Evolutionary conservation across 92 coral and sea anemone genomes (phyloP), one percentile per base, ranked within the genome.

Genomic region (Phenganax stokvisi): DNA sequence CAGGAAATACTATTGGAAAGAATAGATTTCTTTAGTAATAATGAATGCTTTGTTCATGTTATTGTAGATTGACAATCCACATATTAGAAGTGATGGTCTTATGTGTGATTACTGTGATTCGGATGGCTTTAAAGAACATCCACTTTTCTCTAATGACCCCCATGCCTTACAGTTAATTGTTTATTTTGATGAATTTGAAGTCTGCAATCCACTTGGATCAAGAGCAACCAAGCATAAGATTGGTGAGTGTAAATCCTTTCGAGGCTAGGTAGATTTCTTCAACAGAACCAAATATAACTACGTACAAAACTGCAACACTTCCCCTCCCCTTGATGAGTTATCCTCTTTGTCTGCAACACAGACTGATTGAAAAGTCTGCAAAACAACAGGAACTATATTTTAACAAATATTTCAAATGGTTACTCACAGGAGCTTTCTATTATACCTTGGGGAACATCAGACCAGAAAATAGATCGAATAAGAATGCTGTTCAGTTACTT

Each of bases 381-480:
- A 61, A 61, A 15, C 8, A 61, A 61, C 0, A 8, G n/a, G 30
- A 51, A 56, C 44, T 72, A 72, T 28, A 72, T 10, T 52, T 51
- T 13, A 13, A 13, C n/a, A 59, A 59, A 59, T 59, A 59, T 13
- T 13, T 59, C 16, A 59, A 13, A 59, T 59, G 16, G 65, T 59
- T 25, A 59, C 65, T 59, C 27, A 27, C 78, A 87, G 88, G 83
- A 20, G 86, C 75, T 7, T 88, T 87, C 78, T 85, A 72, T 51
- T 81, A 59, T 67, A 85, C 88, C 13, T 64, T 85, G 47, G 86
- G 86, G 8, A 74, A 83, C 86, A 86, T 86, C 52, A 86, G 72
- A 77, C 87, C 86, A 29, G 80, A 85, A 82, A 74, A 81, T 51
- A 74, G 89, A 55, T 72, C 88, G 11, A 78, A 85, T 28, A 58